Evolutionary conservation across 2,888 invertebrate species (phyloP).

Genomic region (Eupithecia subfuscata): DNA sequence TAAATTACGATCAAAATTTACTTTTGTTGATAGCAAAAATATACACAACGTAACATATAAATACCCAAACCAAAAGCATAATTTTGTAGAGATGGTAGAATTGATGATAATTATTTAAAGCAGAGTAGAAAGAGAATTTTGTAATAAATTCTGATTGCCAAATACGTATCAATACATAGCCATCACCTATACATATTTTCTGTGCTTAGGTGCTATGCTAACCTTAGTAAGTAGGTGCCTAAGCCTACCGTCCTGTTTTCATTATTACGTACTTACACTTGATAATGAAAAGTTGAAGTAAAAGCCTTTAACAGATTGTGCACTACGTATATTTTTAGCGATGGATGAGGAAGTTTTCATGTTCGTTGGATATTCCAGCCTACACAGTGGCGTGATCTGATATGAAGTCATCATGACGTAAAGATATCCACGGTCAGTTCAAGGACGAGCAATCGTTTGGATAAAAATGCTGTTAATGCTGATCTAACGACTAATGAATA

Average conservation of each 20-base stretch:
- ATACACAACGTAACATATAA: too few species aligned
- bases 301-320: not conserved
- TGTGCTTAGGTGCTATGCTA: not conserved
- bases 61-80: too few species aligned
- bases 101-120: not conserved
- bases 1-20: not conserved
- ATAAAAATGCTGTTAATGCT: constrained; percentile 34
- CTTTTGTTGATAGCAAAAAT: not conserved
- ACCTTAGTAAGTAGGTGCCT: too few species aligned
- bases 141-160: too few species aligned
- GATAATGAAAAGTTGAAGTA: not conserved
- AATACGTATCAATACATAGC: not conserved
- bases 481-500: constrained; percentile 21
- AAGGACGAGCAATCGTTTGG: constrained; percentile 42
- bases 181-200: not conserved
- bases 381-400: constrained; percentile 43
- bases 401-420: constrained; percentile 40
- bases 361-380: constrained; percentile 10
- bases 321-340: not conserved
- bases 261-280: too few species aligned
- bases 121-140: not conserved
- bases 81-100: not conserved
- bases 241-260: too few species aligned
- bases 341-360: not conserved
- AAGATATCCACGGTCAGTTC: constrained; percentile 47